Evolutionary conservation across 2,797 vertebrate species (phyloP).

Genomic region (Myoxocephalus aenaeus): DNA sequence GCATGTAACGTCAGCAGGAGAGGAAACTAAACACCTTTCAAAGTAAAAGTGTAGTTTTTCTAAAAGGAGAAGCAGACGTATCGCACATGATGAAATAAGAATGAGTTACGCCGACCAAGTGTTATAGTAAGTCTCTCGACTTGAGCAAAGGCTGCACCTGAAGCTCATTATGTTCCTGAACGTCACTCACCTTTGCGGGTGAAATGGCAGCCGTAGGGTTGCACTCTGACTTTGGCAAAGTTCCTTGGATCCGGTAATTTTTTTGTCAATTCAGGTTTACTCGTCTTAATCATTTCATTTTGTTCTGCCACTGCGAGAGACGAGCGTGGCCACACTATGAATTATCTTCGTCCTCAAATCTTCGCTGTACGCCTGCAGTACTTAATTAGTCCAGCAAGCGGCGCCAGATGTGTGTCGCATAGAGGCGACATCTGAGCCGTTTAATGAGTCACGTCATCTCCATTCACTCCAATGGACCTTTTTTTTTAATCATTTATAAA

Average conservation of each 20-base stretch:
- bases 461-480: neutral
- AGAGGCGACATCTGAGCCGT: neutral
- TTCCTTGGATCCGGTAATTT: fast-evolving
- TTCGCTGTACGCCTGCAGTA: neutral
- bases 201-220: neutral
- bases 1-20: no score
- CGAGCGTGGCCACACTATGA: neutral
- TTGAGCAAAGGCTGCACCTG: neutral
- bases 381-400: slow-evolving; percentile 44
- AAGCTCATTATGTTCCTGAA: neutral
- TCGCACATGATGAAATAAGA: neutral
- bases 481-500: no score
- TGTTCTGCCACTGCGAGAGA: neutral
- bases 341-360: neutral
- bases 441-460: neutral
- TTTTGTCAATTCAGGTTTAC: neutral
- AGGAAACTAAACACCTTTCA: neutral
- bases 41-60: neutral
- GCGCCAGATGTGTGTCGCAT: slow-evolving; percentile 44
- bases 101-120: neutral
- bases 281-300: neutral
- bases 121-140: neutral
- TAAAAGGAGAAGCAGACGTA: neutral
- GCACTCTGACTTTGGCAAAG: neutral
- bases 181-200: slow-evolving; percentile 6